Conservation (phyloP, 2,797 vertebrate species). For the Chelonia mydas region DNA sequence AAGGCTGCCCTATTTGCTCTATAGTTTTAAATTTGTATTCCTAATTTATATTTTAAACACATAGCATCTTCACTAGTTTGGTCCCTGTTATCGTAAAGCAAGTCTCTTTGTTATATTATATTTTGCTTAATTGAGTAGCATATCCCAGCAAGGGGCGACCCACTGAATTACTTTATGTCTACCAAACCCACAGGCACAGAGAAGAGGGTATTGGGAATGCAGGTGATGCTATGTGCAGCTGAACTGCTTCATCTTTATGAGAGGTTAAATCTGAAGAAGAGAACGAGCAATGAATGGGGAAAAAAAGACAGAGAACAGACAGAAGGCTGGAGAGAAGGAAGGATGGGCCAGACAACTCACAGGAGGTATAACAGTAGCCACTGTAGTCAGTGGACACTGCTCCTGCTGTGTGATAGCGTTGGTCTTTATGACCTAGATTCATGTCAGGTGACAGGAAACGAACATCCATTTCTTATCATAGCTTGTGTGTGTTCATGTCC, state of each 20-base stretch:
- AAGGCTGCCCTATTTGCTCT: too few relatives aligned
- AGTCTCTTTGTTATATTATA: background rate
- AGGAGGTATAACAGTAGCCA: background rate
- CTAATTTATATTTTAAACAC: background rate
- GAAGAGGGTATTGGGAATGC: background rate
- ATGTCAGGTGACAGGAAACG: background rate
- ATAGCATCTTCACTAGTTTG: background rate
- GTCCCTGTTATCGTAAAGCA: background rate
- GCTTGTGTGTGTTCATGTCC: background rate
- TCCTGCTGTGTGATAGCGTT: background rate
- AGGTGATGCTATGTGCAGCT: background rate
- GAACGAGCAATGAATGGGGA: background rate
- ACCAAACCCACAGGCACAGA: background rate
- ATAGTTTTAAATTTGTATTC: background rate
- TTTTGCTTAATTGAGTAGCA: background rate
- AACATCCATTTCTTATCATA: background rate
- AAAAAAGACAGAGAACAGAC: background rate
- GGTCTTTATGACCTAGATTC: background rate
- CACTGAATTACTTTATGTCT: background rate
- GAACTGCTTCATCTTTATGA: background rate
- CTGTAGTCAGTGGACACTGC: background rate
- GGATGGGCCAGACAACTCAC: background rate
- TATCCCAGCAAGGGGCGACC: background rate
- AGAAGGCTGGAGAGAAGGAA: background rate
- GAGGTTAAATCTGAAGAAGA: background rate